Evolutionary conservation across 2,113 vertebrate genomes (phyloP), one percentile per base, ranked within the genome.

Genomic region (Equus przewalskii): DNA sequence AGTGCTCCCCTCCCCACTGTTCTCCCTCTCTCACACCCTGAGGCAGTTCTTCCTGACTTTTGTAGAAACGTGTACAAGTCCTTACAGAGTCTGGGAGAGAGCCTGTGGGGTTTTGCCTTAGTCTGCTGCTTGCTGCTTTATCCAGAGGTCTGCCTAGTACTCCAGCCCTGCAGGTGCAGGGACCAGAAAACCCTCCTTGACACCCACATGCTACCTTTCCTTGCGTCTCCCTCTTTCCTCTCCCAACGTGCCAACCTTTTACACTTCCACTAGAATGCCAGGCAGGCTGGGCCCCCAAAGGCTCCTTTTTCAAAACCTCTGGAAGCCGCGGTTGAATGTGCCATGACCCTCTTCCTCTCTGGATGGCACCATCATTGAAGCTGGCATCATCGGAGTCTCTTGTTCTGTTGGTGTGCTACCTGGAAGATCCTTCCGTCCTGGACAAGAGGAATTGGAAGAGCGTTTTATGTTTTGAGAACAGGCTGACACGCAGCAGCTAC

Each of bases 231-330:
- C 80, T 95, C 81, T 92, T 96, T 94, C 96, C 97, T 93, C 95
- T 96, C 96, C 97, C 97, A 98, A 98, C 51, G 94, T 96, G 97
- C 97, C 96, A 94, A 91, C 97, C 91, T 98, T 98, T 98, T 98
- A 94, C 97, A 98, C 97, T 98, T 96, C 95, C 92, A 98, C 96
- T 98, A 98, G 97, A 98, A 98, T 98, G 97, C 98, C 98, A 98
- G 98, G 98, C 97, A 98, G 98, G 97, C 98, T 98, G 97, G 98
- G 98, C 91, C 97, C 97, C 90, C 98, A 98, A 98, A 98, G 98
- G 96, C 98, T 98, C 97, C 98, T 98, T 98, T 98, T 98, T 97
- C 98, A 95, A 98, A 98, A 98, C 97, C 97, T 98, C 98, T 98
- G 98, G 98, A 98, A 98, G 98, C 97, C 97, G 97, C 96, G 97